A percentile compares a stretch with the other conserved stretches of the same genome.
phyloP scores from a whole-genome alignment of 2,113 vertebrate genomes.

The Mystacornis crossleyi region DNA sequence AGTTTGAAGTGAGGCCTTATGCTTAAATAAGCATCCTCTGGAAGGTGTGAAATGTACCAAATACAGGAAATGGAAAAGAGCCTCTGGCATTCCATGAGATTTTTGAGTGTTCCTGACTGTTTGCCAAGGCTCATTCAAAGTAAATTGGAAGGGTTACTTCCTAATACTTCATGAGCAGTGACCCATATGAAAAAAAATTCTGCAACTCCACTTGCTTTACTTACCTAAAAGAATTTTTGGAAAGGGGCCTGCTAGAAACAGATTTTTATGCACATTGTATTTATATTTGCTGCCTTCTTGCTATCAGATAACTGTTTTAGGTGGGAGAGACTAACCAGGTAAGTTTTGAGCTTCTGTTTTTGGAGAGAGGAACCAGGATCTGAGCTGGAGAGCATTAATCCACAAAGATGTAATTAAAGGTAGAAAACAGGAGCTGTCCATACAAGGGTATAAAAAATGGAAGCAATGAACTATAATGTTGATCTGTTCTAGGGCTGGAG shows the following conservation, averaged over 20 bases:
- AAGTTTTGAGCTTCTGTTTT: not conserved
- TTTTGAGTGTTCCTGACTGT: not conserved
- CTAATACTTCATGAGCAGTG: not conserved
- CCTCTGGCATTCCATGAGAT: not conserved
- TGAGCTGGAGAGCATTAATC: not conserved
- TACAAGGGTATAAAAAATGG: not conserved
- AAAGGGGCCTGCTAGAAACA: not conserved
- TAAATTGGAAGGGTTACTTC: not conserved
- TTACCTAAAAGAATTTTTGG: not conserved
- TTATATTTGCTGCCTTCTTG: not conserved
- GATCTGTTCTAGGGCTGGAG: not conserved
- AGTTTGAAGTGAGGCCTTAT: not conserved
- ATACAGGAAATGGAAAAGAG: not conserved
- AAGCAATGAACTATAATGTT: not conserved
- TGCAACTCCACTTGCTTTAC: not conserved
- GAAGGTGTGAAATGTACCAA: constrained; percentile 10
- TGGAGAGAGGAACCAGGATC: not conserved
- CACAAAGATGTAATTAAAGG: not conserved
- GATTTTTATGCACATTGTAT: not conserved
- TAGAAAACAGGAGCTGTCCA: not conserved
- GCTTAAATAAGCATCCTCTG: not conserved
- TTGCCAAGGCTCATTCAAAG: not conserved
- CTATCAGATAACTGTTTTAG: not conserved
- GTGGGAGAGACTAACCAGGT: not conserved
- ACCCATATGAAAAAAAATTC: not conserved